A percentile compares a stretch with the other conserved stretches of the same genome.
These are phyloP conservation scores for Thera obeliscata DNA, from an alignment of 2,888 invertebrate genomes.

Conservation along the genomic window DNA sequence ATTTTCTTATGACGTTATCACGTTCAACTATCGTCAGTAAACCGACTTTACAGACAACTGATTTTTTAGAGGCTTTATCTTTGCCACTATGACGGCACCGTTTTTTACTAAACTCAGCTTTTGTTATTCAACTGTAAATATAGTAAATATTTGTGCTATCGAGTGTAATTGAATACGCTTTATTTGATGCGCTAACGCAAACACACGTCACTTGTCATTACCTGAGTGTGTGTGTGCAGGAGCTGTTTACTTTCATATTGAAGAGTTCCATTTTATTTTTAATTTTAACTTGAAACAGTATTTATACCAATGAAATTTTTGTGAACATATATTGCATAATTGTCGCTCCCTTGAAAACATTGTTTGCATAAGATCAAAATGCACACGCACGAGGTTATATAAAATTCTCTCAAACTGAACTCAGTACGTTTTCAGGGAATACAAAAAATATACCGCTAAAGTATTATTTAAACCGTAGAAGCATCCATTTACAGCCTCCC, in stretches of 20 bases:
- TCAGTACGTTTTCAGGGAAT: neutral
- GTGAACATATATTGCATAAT: no score
- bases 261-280: neutral
- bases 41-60: no score
- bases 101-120: neutral
- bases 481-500: slow-evolving; percentile 8
- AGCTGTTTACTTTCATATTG: slow-evolving; percentile 11
- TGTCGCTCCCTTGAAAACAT: no score
- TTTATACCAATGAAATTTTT: no score
- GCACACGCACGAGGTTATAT: neutral
- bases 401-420: neutral
- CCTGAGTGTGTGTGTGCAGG: neutral
- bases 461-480: slow-evolving; percentile 25
- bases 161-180: slow-evolving; percentile 26
- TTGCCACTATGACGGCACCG: neutral
- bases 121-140: slow-evolving; percentile 26
- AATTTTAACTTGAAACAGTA: no score
- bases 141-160: slow-evolving; percentile 30
- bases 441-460: slow-evolving; percentile 5
- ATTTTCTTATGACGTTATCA: no score
- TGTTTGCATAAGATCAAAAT: no score
- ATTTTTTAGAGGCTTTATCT: no score
- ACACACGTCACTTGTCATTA: slow-evolving; percentile 20
- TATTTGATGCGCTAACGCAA: slow-evolving; percentile 11
- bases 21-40: no score